Evolutionary conservation across 2,888 invertebrate genomes (phyloP), one percentile per base, ranked within the genome.

Genomic region (Gnatocerus cornutus): DNA sequence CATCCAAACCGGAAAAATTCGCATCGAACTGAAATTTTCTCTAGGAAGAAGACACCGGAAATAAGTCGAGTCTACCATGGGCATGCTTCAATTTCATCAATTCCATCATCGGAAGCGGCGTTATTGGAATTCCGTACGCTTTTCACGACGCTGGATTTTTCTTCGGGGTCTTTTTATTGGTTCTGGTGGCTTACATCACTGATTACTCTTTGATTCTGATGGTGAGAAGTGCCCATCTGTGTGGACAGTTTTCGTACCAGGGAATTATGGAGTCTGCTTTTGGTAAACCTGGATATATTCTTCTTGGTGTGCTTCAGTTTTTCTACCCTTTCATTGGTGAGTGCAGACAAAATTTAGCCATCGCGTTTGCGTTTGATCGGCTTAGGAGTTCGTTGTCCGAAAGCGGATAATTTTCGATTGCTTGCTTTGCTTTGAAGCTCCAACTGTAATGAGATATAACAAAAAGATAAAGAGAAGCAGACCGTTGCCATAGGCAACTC

Each of bases 61-160:
- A 89, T 78, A 88, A 89, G 76, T 91, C 89, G 77, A 90, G 92
- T 71, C 85, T 92, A 74, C 91, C 92, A 27, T 89, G 90, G 85
- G 93, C 94, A 73, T 92, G 93, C 84, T 94, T 94, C 85, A 95
- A 95, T 87, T 94, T 93, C 84, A 93, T 95, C 81, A 95, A 95
- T 86, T 94, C 94, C 55, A 95, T 95, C 81, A 92, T 95, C 73
- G 95, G 95, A 68, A 94, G 94, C 79, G 94, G 95, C 72, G 92
- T 95, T 63, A 94, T 95, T 79, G 94, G 94, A 91, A 92, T 93
- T 83, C 92, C 93, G n/a, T 95, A 92, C 83, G 94, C 94, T 0
- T 85, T 95, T 5, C 91, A 92, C 78, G 90, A 93, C 80, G 91
- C 94, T 55, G 95, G 95, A 8, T 92, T 94, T 79, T 93, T 93